Evolutionary conservation across 2,888 invertebrate genomes (phyloP).

Genomic region (Leistus spinibarbis): DNA sequence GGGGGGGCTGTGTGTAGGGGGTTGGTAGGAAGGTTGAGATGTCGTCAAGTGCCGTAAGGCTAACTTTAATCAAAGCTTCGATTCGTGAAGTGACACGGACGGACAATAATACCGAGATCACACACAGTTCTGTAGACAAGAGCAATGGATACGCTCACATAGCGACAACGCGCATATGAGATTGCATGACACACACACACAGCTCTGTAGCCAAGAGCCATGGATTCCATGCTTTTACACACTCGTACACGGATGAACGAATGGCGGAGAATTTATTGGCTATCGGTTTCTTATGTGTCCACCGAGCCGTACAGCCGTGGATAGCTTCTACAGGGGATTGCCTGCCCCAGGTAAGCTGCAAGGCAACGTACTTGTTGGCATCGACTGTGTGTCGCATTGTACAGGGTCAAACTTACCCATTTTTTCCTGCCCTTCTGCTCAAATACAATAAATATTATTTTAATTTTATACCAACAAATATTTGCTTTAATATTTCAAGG

Average conservation of each 20-base stretch:
- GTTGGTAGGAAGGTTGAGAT: neutral
- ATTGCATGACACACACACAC: no score
- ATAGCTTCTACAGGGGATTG: neutral
- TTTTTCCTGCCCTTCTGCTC: no score
- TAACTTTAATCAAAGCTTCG: conserved; percentile 53
- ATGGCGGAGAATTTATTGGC: conserved; percentile 50
- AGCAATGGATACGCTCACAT: neutral
- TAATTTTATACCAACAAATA: no score
- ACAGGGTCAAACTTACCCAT: no score
- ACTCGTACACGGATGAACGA: neutral
- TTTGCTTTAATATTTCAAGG: no score
- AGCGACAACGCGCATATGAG: no score
- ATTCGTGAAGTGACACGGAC: conserved; percentile 51
- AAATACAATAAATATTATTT: no score
- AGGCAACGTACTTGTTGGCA: neutral
- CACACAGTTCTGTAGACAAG: neutral
- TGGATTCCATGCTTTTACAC: neutral
- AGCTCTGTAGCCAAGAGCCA: neutral
- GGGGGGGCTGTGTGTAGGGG: no score
- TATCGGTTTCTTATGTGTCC: conserved; percentile 46
- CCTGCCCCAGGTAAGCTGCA: neutral
- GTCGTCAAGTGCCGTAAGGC: conserved; percentile 2
- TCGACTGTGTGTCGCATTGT: neutral
- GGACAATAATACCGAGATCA: conserved; percentile 52
- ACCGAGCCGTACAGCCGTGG: neutral